phyloP scores from a whole-genome alignment of 2,888 invertebrate genomes.

The Cetonia aurata region DNA sequence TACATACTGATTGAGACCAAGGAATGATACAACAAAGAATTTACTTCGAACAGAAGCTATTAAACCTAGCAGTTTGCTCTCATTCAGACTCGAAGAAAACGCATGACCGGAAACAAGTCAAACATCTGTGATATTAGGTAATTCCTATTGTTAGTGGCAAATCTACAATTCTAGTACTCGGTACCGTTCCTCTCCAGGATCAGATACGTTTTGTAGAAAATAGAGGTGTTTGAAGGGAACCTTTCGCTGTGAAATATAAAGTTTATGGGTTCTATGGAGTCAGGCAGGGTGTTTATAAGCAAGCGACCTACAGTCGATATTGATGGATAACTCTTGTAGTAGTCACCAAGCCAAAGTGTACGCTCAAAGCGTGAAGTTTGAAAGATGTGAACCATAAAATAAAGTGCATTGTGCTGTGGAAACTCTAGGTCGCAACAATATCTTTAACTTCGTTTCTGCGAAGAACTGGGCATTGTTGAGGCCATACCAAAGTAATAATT shows the following conservation, averaged over 20 bases:
- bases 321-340: slow-evolving; percentile 35
- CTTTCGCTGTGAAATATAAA: slow-evolving; percentile 30
- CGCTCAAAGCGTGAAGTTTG: background rate
- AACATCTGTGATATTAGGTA: slow-evolving; percentile 19
- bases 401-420: background rate
- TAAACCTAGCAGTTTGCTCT: background rate
- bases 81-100: background rate
- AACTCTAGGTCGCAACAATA: background rate
- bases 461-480: too few species aligned
- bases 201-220: slow-evolving; percentile 30
- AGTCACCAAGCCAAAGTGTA: too few species aligned
- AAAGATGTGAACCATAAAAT: slow-evolving; percentile 12
- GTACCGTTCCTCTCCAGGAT: background rate
- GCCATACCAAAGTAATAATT: background rate
- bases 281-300: slow-evolving; percentile 19
- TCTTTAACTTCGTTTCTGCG: background rate
- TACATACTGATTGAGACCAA: too few species aligned
- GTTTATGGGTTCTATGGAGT: slow-evolving; percentile 24
- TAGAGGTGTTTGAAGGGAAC: slow-evolving; percentile 10
- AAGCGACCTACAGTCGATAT: slow-evolving; percentile 8
- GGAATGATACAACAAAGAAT: too few species aligned
- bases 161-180: slow-evolving; percentile 35
- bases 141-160: slow-evolving; percentile 32
- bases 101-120: slow-evolving; percentile 4
- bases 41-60: too few species aligned